phyloP scores from a whole-genome alignment of 2,888 invertebrate genomes.

The Baronia brevicornis region DNA sequence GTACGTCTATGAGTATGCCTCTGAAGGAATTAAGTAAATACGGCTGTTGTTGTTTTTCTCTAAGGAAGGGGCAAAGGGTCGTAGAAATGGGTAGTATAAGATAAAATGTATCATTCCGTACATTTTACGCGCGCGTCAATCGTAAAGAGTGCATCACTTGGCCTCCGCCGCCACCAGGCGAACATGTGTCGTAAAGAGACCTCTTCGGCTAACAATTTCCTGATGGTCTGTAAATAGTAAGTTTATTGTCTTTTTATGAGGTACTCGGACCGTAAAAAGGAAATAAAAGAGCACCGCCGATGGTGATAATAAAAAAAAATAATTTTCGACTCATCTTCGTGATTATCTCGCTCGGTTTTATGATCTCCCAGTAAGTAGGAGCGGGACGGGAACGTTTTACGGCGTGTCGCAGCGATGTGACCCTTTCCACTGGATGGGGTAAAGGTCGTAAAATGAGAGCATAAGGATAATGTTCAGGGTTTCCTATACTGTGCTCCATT shows the following conservation, averaged over 20 bases:
- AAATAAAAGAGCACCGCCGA: constrained; percentile 77
- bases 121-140: constrained; percentile 65
- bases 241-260: constrained; percentile 77
- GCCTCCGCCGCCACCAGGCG: constrained; percentile 48
- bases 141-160: constrained; percentile 69
- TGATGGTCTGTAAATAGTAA: constrained; percentile 77
- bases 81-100: constrained; percentile 29
- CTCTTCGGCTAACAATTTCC: constrained; percentile 76
- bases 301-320: constrained; percentile 77
- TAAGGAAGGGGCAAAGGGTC: constrained; percentile 4
- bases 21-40: constrained; percentile 10
- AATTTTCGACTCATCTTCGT: constrained; percentile 75
- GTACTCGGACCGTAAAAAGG: constrained; percentile 77
- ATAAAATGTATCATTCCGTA: constrained; percentile 59
- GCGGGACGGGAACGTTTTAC: constrained; percentile 51
- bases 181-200: constrained; percentile 75
- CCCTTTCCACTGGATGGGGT: constrained; percentile 73
- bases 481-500: constrained; percentile 73
- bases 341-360: constrained; percentile 69
- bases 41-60: constrained; percentile 6
- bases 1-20: constrained; percentile 10
- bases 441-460: constrained; percentile 76
- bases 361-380: constrained; percentile 40
- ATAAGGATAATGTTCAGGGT: constrained; percentile 76
- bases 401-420: constrained; percentile 68